These are phyloP conservation scores for Python bivittatus DNA, from an alignment of 2,113 vertebrate species.

Conservation along the genomic window DNA sequence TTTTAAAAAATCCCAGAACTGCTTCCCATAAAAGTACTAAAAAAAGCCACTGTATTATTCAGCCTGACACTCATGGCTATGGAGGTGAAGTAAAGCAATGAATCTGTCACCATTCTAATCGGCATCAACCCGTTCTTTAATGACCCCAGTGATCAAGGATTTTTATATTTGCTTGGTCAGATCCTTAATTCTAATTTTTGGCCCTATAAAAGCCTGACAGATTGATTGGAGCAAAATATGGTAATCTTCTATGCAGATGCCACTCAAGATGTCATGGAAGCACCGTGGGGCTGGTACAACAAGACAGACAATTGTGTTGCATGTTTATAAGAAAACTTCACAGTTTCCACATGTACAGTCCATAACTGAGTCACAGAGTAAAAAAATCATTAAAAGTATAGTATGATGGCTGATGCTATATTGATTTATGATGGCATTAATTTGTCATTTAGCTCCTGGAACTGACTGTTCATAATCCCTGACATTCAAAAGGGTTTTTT, in stretches of 20 bases:
- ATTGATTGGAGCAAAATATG: not conserved
- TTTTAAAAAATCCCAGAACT: too few relatives aligned
- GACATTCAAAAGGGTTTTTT: slow-evolving; percentile 48
- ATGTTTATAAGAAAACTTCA: slow-evolving; percentile 32
- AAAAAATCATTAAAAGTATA: slow-evolving; percentile 41
- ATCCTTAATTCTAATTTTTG: not conserved
- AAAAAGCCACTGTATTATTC: too few relatives aligned
- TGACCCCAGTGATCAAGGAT: not conserved
- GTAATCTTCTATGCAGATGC: not conserved
- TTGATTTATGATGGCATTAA: slow-evolving; percentile 72
- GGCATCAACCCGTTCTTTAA: not conserved
- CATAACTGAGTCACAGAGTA: slow-evolving; percentile 13
- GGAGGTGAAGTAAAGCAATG: too few relatives aligned
- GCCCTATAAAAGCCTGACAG: not conserved
- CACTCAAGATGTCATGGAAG: not conserved
- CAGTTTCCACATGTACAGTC: slow-evolving; percentile 26
- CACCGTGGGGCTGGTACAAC: not conserved
- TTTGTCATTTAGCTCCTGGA: slow-evolving; percentile 66
- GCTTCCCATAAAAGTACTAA: too few relatives aligned
- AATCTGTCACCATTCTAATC: not conserved
- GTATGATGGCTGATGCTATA: slow-evolving; percentile 41
- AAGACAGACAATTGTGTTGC: slow-evolving; percentile 14
- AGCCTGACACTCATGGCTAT: too few relatives aligned
- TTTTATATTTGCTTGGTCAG: not conserved
- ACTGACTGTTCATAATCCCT: slow-evolving; percentile 69